Base-by-base conservation (phyloP, 1,140 invertebrate genomes). In the Procambarus clarkii region DNA sequence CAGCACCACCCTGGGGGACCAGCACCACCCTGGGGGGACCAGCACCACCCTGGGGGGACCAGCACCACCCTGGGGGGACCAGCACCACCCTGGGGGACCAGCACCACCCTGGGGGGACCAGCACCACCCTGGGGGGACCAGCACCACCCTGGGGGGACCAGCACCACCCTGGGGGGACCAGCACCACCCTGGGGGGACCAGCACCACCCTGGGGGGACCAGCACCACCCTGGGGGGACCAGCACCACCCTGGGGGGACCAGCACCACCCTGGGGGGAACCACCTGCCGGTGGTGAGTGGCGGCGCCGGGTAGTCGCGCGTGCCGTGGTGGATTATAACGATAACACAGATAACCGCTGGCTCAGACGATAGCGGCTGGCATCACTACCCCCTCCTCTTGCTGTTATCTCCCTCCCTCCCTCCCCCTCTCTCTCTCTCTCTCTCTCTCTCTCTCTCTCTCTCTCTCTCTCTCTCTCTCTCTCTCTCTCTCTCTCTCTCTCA, bases 231-330 rank as follows among this genome's bases (percentile, higher is more conserved):
- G 0, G 4, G 11, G 5, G 9, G 0, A 54, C n/a, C 24, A 74
- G 5, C 69, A 74, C n/a, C 5, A 71, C 21, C n/a, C 4, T 54
- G 3, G 9, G 5, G 15, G 3, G 5, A 21, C 11, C 15, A 64
- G 15, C 60, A 18, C 11, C 15, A 69, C 60, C 2, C 13, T 15
- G 13, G 18, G 0, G 0, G 18, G 13, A 18, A 69, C 15, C 60
- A 74, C 69, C 4, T 34, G n/a, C 69, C 34, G 69, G 69, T 11
- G 5, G 7, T 74, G n/a, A n/a, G 7, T 34, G 69, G n/a, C 34
- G 69, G 69, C 69, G 69, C 69, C 69, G 7, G n/a, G 69, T n/a
- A 21, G 69, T 74, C 69, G 69, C 69, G 69, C 69, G 69, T 74
- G 69, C 69, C 69, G 24, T 5, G 3, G 3, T 74, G 69, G 69